Percentiles rank a stretch among this genome's conserved stretches.
Evolutionary conservation across 92 coral and sea anemone species (phyloP).

Genomic region (Umimayanthus chanpuru): DNA sequence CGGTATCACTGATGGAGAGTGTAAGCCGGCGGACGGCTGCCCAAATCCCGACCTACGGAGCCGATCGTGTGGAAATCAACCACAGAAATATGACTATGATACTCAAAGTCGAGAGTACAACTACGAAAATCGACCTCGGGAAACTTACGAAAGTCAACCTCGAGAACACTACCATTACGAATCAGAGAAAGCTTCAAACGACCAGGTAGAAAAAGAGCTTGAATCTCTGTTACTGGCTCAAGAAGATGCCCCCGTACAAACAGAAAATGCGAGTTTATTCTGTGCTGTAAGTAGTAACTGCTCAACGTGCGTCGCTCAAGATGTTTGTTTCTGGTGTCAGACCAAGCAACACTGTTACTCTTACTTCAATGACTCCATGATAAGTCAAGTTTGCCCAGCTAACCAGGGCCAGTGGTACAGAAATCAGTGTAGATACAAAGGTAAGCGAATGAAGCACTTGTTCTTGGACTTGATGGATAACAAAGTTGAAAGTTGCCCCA

Average conservation of each 20-base stretch:
- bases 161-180: neutral
- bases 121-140: neutral
- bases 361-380: constrained; percentile 4
- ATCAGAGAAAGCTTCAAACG: neutral
- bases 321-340: constrained; percentile 26
- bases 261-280: constrained; percentile 35
- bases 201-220: constrained; percentile 3
- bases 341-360: constrained; percentile 14
- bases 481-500: neutral
- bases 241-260: neutral
- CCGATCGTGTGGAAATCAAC: constrained; percentile 25
- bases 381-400: neutral
- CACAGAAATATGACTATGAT: neutral
- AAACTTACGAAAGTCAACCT: neutral
- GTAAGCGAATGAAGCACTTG: neutral
- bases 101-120: neutral
- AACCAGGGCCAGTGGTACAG: constrained; percentile 21
- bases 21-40: neutral
- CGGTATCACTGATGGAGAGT: neutral
- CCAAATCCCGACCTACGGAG: neutral
- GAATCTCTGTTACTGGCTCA: neutral
- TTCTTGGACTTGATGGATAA: no score
- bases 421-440: constrained; percentile 31
- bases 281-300: constrained; percentile 35
- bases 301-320: constrained; percentile 14